Evolutionary conservation across 2,888 invertebrate genomes (phyloP).

Genomic region (Theristus sp.): DNA sequence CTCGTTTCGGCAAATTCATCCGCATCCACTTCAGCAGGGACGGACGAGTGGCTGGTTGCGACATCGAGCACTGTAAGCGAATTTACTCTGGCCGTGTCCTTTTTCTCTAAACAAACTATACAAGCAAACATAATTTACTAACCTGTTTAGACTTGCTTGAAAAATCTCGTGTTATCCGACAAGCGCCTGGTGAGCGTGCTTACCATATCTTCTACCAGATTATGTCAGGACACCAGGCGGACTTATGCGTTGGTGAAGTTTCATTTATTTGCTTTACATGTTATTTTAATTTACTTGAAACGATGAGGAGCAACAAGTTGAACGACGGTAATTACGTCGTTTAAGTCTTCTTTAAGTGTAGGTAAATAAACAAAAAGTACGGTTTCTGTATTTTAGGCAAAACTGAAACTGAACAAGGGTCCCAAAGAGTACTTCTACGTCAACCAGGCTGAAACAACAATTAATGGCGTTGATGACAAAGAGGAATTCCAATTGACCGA

Average conservation of each 20-base stretch:
- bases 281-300: too few species aligned
- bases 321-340: too few species aligned
- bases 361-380: too few species aligned
- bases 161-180: conserved; percentile 99
- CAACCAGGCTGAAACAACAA: conserved; percentile 75
- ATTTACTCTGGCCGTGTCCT: neutral
- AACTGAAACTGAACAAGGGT: conserved; percentile 34
- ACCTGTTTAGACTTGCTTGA: conserved; percentile 71
- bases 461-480: conserved; percentile 77
- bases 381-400: neutral
- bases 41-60: conserved; percentile 98
- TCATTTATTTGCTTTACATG: too few species aligned
- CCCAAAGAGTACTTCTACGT: conserved; percentile 77
- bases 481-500: conserved; percentile 52
- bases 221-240: conserved; percentile 55
- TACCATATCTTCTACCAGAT: conserved; percentile 99
- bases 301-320: too few species aligned
- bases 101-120: neutral
- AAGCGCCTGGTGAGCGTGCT: conserved; percentile 70
- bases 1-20: conserved; percentile 99
- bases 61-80: conserved; percentile 95
- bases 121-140: neutral
- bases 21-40: conserved; percentile 98
- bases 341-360: neutral
- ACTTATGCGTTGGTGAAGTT: neutral